Percentiles rank a stretch among this genome's conserved stretches.
phyloP scores from a whole-genome alignment of 2,888 invertebrate species.

The Eristalis pertinax region DNA sequence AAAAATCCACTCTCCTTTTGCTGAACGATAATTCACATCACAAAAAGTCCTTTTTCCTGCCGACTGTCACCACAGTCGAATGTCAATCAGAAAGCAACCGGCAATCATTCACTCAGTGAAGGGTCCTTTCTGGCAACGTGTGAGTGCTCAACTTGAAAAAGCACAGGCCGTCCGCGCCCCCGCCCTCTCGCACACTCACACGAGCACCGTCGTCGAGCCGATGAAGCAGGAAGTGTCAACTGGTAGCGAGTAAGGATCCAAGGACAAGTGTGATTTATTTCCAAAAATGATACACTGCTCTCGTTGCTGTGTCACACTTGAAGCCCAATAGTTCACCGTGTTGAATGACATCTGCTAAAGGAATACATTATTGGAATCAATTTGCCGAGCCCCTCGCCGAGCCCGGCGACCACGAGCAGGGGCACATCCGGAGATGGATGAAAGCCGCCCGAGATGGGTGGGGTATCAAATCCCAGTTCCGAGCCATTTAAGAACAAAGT shows the following conservation, averaged over 20 bases:
- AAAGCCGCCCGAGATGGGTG: not conserved
- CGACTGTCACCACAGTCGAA: slow-evolving; percentile 28
- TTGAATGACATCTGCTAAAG: slow-evolving; percentile 11
- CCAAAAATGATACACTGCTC: slow-evolving; percentile 46
- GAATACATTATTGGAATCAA: slow-evolving; percentile 42
- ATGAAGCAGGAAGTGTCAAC: slow-evolving; percentile 27
- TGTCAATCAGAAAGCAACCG: not conserved
- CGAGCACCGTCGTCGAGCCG: not conserved
- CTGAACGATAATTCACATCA: no score
- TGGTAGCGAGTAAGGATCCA: slow-evolving; percentile 1
- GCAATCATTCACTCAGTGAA: slow-evolving; percentile 21
- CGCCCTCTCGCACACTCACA: not conserved
- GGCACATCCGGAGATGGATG: not conserved
- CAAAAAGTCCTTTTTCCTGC: not conserved
- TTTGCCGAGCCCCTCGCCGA: slow-evolving; percentile 13
- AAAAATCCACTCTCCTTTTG: no score
- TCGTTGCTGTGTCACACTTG: slow-evolving; percentile 37
- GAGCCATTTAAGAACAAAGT: slow-evolving; percentile 17
- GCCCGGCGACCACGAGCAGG: no score
- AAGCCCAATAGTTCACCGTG: slow-evolving; percentile 42
- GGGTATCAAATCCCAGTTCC: not conserved
- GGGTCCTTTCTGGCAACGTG: slow-evolving; percentile 6
- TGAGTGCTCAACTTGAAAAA: slow-evolving; percentile 20
- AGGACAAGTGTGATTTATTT: slow-evolving; percentile 53
- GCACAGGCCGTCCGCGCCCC: slow-evolving; percentile 10